Percentiles rank a stretch among this genome's conserved stretches.
These are phyloP conservation scores for Cromileptes altivelis DNA, from an alignment of 2,113 vertebrate genomes.

Conservation along the genomic window DNA sequence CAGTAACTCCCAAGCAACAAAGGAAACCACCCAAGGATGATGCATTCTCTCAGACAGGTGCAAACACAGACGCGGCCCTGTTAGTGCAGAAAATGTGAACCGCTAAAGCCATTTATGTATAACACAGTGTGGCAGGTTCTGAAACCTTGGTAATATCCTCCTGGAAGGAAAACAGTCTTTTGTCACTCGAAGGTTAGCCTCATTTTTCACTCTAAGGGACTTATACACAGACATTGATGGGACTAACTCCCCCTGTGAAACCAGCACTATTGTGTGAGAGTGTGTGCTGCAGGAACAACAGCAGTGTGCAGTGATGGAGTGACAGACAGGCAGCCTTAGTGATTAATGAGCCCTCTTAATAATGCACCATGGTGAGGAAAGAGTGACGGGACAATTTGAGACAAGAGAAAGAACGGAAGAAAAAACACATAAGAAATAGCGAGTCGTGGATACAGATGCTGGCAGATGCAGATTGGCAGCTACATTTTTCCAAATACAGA, in stretches of 20 bases:
- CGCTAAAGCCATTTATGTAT: constrained; percentile 65
- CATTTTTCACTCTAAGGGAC: constrained; percentile 63
- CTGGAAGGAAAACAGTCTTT: constrained; percentile 65
- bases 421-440: background rate
- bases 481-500: constrained; percentile 40
- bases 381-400: constrained; percentile 42
- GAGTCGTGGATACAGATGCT: background rate
- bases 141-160: constrained; percentile 60
- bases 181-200: constrained; percentile 61
- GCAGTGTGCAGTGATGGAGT: constrained; percentile 52
- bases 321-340: constrained; percentile 59
- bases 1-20: constrained; percentile 17
- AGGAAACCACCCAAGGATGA: constrained; percentile 39
- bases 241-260: constrained; percentile 48
- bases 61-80: constrained; percentile 30
- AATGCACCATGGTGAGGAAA: constrained; percentile 43
- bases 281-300: constrained; percentile 44
- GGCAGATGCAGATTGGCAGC: constrained; percentile 22
- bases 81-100: constrained; percentile 45
- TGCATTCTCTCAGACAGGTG: constrained; percentile 42
- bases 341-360: constrained; percentile 72
- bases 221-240: constrained; percentile 51
- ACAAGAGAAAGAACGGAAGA: constrained; percentile 8
- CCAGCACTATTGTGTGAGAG: constrained; percentile 37
- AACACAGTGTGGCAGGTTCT: constrained; percentile 54